Evolutionary conservation across 2,888 invertebrate species (phyloP).

Genomic region (Drosophila phalerata): DNA sequence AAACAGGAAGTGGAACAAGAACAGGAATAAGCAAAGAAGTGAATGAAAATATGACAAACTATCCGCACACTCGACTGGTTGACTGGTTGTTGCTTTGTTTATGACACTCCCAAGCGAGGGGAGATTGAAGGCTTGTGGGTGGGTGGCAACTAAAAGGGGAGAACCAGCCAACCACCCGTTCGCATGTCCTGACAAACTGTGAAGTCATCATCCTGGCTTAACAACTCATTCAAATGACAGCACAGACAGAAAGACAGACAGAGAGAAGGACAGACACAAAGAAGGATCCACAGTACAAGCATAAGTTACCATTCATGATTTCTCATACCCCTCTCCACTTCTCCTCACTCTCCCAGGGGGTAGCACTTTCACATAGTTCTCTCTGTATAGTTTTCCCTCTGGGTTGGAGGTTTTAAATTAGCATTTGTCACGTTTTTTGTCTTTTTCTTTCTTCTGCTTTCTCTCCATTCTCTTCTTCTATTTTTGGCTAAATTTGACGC

Average conservation of each 20-base stretch:
- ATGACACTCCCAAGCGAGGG: slow-evolving; percentile 9
- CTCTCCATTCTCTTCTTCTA: background rate
- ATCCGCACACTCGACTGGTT: slow-evolving; percentile 50
- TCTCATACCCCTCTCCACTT: slow-evolving; percentile 12
- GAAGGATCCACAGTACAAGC: slow-evolving; percentile 44
- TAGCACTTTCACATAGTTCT: slow-evolving; percentile 38
- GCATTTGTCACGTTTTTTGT: slow-evolving; percentile 81
- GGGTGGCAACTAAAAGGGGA: slow-evolving; percentile 37
- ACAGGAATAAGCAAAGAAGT: slow-evolving; percentile 22
- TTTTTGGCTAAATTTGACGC: slow-evolving; percentile 69
- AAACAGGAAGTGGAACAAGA: background rate
- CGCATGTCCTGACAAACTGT: slow-evolving; percentile 76
- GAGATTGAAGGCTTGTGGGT: background rate
- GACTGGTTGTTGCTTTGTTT: slow-evolving; percentile 43
- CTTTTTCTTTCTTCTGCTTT: slow-evolving; percentile 29
- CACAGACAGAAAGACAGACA: slow-evolving; percentile 33
- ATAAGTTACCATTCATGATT: slow-evolving; percentile 78
- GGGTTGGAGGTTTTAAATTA: slow-evolving; percentile 81
- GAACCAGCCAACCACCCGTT: slow-evolving; percentile 50
- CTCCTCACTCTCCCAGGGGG: background rate
- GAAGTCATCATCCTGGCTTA: slow-evolving; percentile 82
- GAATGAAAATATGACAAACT: slow-evolving; percentile 70
- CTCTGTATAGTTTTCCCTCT: slow-evolving; percentile 35
- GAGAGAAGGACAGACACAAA: slow-evolving; percentile 1
- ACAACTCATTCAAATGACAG: slow-evolving; percentile 78